These are phyloP conservation scores for Donacobius atricapilla DNA, from an alignment of 2,113 vertebrate genomes.

Conservation along the genomic window DNA sequence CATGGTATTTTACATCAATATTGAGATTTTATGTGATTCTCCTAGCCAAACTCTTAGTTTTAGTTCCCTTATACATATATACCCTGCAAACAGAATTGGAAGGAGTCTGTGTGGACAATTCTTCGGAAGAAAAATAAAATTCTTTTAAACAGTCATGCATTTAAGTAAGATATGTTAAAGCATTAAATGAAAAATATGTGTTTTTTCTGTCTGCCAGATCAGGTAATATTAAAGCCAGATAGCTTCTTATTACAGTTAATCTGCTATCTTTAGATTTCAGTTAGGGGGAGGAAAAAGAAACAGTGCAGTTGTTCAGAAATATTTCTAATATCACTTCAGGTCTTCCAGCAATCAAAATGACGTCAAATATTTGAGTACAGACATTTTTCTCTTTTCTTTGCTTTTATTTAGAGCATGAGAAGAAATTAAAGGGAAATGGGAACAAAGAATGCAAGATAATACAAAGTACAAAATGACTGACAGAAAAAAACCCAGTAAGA, in stretches of 20 bases:
- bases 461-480: not conserved
- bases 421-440: not conserved
- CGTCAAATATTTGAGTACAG: not conserved
- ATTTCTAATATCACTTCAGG: not conserved
- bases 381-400: not conserved
- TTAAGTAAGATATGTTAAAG: not conserved
- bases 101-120: not conserved
- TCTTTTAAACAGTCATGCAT: not conserved
- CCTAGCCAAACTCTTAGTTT: not conserved
- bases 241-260: not conserved
- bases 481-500: not conserved
- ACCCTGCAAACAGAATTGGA: not conserved
- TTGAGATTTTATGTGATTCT: not conserved
- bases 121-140: not conserved
- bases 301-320: not conserved
- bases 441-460: not conserved
- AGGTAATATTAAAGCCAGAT: not conserved
- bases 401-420: not conserved
- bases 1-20: not conserved
- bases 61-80: not conserved
- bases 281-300: rapidly evolving
- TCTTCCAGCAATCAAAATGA: not conserved
- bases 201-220: not conserved
- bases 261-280: not conserved
- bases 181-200: not conserved